Base-by-base conservation (phyloP, 2,797 vertebrate species). In the Cossypha caffra region DNA sequence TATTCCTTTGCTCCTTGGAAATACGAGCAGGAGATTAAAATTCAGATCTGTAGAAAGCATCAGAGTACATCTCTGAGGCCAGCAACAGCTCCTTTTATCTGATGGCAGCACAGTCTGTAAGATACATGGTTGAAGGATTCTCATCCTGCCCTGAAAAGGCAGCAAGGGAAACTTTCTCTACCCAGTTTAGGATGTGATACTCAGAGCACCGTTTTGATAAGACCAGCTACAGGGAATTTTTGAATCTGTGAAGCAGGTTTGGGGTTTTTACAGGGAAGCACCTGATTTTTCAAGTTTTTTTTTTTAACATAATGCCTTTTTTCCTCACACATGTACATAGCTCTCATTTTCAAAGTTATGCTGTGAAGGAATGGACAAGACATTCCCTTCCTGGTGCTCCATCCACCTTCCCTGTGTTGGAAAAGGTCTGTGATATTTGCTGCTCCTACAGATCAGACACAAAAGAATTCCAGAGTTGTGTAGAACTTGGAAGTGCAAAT, bases 281-380 rank as follows among this genome's bases (percentile, higher is more conserved):
- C 4, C 21, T 47, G 3, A n/a, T 50, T 95, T 91, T 57, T 57
- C 16, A 24, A 63, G n/a, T 7, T 5, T 4, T 28, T 89, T 28
- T 75, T 58, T 43, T 37, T 37, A 48, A 6, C 18, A 38, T 47
- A 66, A 38, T 23, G 16, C 8, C 6, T 11, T 71, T 75, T 90
- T 72, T 7, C 26, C 42, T 83, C 29, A 24, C 4, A 40, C 0
- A 0, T 3, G 1, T 43, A 8, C 11, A 14, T 58, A 51, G 28
- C 47, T 66, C 25, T 16, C 7, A 7, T 88, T 86, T 86, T 81
- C 62, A 20, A 31, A n/a, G 11, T 12, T 31, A 26, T 11, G 16
- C 14, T 68, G 38, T 45, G 20, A 45, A 7, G 7, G 3, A 62
- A 55, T n/a, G 21, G 37, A 37, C 11, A 83, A 83, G 61, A 42